Conservation (phyloP, 2,888 invertebrate species). For the Leptinotarsa rubiginosa region DNA sequence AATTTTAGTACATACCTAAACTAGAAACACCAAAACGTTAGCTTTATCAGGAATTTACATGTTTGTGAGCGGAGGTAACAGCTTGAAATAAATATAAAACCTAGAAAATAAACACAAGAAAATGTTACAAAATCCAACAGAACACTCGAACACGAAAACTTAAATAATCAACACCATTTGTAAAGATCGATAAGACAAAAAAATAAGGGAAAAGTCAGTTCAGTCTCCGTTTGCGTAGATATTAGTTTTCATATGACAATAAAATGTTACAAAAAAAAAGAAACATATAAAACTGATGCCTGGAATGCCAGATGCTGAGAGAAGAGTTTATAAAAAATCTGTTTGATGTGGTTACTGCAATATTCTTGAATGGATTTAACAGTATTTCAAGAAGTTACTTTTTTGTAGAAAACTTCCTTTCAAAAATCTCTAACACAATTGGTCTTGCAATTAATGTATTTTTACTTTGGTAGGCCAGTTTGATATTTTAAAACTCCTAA, state of each 20-base stretch:
- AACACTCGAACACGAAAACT: slow-evolving; percentile 4
- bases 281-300: background rate
- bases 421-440: no score
- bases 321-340: no score
- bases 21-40: background rate
- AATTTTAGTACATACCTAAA: background rate
- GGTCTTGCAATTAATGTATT: no score
- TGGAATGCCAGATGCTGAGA: background rate
- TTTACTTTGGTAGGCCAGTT: no score
- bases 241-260: no score
- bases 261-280: no score
- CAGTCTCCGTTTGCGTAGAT: background rate
- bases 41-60: background rate
- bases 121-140: slow-evolving; percentile 2
- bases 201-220: background rate
- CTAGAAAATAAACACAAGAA: slow-evolving; percentile 5
- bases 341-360: no score
- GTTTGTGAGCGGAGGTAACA: background rate
- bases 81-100: background rate
- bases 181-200: background rate
- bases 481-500: no score
- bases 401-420: no score
- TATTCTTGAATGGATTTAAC: no score
- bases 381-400: no score
- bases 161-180: background rate